These are phyloP conservation scores for Salvelinus namaycush DNA, from an alignment of 2,113 vertebrate genomes.

Conservation along the genomic window DNA sequence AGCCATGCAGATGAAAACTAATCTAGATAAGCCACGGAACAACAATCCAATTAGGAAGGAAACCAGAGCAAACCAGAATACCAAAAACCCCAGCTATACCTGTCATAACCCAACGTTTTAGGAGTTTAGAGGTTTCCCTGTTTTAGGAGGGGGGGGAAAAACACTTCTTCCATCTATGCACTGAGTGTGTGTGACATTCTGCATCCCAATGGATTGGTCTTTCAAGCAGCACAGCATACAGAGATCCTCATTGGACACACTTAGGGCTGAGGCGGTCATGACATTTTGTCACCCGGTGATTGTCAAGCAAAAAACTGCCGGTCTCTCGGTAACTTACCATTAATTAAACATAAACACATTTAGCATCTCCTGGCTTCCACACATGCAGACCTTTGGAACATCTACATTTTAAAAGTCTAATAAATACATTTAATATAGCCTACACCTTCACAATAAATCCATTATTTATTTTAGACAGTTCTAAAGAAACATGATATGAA, in stretches of 20 bases:
- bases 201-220: slow-evolving; percentile 26
- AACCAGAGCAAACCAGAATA: slow-evolving; percentile 22
- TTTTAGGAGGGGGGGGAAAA: neutral
- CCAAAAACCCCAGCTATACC: neutral
- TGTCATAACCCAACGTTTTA: neutral
- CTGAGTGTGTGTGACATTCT: neutral
- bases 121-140: neutral
- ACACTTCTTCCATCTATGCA: neutral
- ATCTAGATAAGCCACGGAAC: slow-evolving; percentile 34
- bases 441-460: too few species aligned
- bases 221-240: slow-evolving; percentile 20
- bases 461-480: too few species aligned
- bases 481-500: too few species aligned
- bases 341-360: too few species aligned
- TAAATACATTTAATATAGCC: too few species aligned
- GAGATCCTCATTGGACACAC: slow-evolving; percentile 18
- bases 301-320: too few species aligned
- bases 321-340: too few species aligned
- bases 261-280: too few species aligned
- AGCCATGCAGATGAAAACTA: slow-evolving; percentile 32
- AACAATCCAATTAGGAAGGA: slow-evolving; percentile 35
- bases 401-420: too few species aligned
- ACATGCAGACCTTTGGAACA: too few species aligned
- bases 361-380: too few species aligned
- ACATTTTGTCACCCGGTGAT: too few species aligned